Base-by-base conservation (phyloP, 2,888 invertebrate species). In the Sphecodes monilicornis region DNA sequence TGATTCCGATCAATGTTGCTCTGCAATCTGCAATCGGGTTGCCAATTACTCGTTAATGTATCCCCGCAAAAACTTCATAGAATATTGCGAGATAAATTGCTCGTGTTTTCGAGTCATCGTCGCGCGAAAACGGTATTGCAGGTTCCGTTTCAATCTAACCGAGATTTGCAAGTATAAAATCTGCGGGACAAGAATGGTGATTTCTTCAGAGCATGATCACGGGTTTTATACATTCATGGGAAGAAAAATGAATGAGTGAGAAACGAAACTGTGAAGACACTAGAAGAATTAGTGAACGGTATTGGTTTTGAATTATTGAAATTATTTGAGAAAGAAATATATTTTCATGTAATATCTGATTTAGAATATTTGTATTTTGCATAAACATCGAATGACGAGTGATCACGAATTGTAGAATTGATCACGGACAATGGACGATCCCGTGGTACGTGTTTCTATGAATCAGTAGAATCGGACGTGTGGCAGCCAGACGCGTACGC, bases 401-500 rank as follows among this genome's bases (percentile, higher is more conserved):
- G 16, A 29, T 18, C 8, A 6, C 11, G 18, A 16, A n/a, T n/a
- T 54, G n/a, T 54, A n/a, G 3, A n/a, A n/a, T n/a, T n/a, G 11
- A 11, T n/a, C 54, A n/a, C n/a, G 3, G n/a, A 36, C 41, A n/a
- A 11, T 57, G 41, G n/a, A 41, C n/a, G 8, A 5, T 26, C 22
- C 1, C 11, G 22, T 10, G 4, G 11, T 50, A 50, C 36, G 43
- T 39, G 76, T 69, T 50, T 43, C 26, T 70, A 60, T n/a, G n/a
- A 60, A 66, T 64, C 73, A 74, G 82, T 76, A 54, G 39, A 81
- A 82, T 82, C 50, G 22, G 29, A 39, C 43, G 13, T n/a, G 50
- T 39, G 10, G n/a, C 50, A 26, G 41, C 13, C 68, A 80, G 69
- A 76, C 66, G 50, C 22, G 41, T 43, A 1, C 26, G 29, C 43